Base-by-base conservation (phyloP, 2,888 invertebrate species). In the Neocrepidodera transversa region DNA sequence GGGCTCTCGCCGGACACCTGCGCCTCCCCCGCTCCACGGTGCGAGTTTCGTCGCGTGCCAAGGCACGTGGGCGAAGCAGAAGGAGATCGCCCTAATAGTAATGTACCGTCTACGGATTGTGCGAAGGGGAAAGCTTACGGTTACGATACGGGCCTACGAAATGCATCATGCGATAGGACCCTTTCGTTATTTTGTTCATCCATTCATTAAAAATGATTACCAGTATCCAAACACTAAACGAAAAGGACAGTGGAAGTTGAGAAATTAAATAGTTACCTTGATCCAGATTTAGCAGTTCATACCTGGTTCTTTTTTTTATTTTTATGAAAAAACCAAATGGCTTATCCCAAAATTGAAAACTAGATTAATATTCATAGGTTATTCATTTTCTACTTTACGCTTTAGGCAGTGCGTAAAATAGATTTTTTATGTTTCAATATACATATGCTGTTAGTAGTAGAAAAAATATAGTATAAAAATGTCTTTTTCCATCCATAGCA, bases 51-150 rank as follows among this genome's bases (percentile, higher is more conserved):
- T 58, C 64, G 64, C 61, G 61, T 62, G 61, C 61, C 61, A 13
- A 38, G 54, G 56, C 61, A 59, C 61, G 64, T 61, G 64, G 61
- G 61, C 53, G 64, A 50, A 56, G 45, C 32, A 38, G 40, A 56
- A 59, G 52, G 59, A 58, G 61, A 52, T 48, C 59, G 40, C 58
- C 57, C 61, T 53, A n/a, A n/a, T n/a, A n/a, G n/a, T n/a, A 50
- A 35, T 38, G 13, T 35, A 14, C 38, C 23, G 42, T 57, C 50
- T 48, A 36, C 42, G 48, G 28, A 52, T 52, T 56, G 49, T 36
- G 30, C 36, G 40, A 51, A 49, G 63, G 63, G 63, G 63, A 52
- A 63, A 42, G 40, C 45, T 17, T 8, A 26, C 23, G 32, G 32
- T 40, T 10, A 13, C 40, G 38, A 28, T 28, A 28, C 26, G 28